Evolutionary conservation across 2,113 vertebrate genomes (phyloP), one percentile per base, ranked within the genome.

Genomic region (Oryzias curvinotus): DNA sequence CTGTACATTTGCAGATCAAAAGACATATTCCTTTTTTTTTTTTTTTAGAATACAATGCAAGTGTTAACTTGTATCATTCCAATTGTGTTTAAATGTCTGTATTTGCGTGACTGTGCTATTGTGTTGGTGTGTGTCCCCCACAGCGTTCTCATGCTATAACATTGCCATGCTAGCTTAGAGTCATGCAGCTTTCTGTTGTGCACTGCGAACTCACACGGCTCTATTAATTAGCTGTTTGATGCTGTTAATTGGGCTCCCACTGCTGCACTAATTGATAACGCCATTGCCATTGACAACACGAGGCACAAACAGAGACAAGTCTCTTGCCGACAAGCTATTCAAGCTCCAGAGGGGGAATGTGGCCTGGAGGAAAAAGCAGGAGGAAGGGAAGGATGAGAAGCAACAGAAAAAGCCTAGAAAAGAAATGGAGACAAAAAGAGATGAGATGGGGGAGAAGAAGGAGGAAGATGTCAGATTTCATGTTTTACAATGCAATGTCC

Each of bases 141-240:
- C 82, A 68, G 76, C 3, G 59, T 36, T 47, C 62, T 61, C 75
- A 66, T 65, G 65, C 74, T 82, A 71, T 65, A 84, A 74, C 61
- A 30, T 69, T 58, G 65, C 75, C 55, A 53, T 13, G 52, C 68
- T 71, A 50, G 83, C 77, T 72, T 54, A 74, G 80, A 83, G 67
- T 80, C 77, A 84, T 69, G 86, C 80, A 47, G 86, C 56, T 81
- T 83, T 82, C 81, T 78, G 85, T 77, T 82, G 80, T 82, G 83
- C 62, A 65, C 80, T 55, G 51, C 85, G 82, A 86, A 85, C 89
- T 91, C 86, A 86, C 90, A 90, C 85, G 75, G 90, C 88, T 91
- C 86, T 87, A 90, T 91, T 93, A 93, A 93, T 92, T 89, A 91
- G 90, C 88, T 89, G 91, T 93, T 92, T 93, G 91, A 93, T 91